Percentiles rank a stretch among this genome's conserved stretches.
Evolutionary conservation across 1,140 invertebrate genomes (phyloP).

Genomic region (Aricia agestis): DNA sequence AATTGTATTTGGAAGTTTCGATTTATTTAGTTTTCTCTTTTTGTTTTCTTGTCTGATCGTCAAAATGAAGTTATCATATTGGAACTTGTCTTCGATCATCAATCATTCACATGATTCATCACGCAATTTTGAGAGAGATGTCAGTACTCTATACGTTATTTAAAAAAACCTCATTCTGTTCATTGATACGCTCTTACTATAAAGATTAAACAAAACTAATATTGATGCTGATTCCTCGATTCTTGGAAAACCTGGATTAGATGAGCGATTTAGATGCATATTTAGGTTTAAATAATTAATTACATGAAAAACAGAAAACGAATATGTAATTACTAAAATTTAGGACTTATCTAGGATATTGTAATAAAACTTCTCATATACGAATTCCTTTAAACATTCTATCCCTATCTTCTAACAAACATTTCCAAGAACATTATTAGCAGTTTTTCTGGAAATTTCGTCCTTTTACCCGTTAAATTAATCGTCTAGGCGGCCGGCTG

Average conservation of each 20-base stretch:
- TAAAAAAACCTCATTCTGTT: neutral
- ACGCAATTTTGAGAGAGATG: neutral
- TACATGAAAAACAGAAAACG: no score
- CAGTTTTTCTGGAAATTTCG: neutral
- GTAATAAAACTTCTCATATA: neutral
- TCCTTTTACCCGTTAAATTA: conserved; percentile 31
- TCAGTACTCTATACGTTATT: neutral
- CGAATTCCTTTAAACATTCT: neutral
- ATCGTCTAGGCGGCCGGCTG: conserved; percentile 24
- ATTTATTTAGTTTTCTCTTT: neutral
- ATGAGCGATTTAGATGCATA: no score
- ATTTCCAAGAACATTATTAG: neutral
- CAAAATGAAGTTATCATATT: neutral
- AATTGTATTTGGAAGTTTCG: neutral
- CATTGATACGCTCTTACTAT: neutral
- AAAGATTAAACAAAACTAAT: no score
- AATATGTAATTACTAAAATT: no score
- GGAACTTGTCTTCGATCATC: neutral
- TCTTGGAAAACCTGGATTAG: no score
- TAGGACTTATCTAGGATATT: no score
- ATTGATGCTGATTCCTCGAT: no score
- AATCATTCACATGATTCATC: conserved; percentile 1
- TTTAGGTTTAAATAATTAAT: no score
- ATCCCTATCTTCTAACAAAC: neutral
- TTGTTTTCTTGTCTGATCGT: conserved; percentile 1